Evolutionary conservation across 2,113 vertebrate genomes (phyloP), one percentile per base, ranked within the genome.

Genomic region (Grammomys surdaster): DNA sequence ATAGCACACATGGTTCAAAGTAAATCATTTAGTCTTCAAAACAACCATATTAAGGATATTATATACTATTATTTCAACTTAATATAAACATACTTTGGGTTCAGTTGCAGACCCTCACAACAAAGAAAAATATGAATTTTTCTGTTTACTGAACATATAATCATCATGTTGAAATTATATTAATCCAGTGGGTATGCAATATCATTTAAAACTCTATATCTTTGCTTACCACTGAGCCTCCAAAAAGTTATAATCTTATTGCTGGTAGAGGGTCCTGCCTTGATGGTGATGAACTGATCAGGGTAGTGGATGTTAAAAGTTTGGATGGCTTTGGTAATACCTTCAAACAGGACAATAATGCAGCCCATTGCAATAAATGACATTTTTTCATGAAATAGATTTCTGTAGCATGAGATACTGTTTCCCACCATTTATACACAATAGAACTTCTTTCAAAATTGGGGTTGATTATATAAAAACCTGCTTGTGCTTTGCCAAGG

Each of bases 21-120:
- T 67, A 87, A 90, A 43, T 92, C 8, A 89, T 69, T 97, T 56
- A 69, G 10, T 85, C 51, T 96, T 93, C 70, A 96, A 93, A 94
- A 90, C 26, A 93, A 87, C 31, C 3, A 40, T 91, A 63, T 93
- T 91, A 96, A 91, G 24, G 36, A 95, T 56, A 77, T 28, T 88
- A 40, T 88, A 54, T 89, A 73, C 43, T 95, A 78, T 51, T 60
- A 86, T 60, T 91, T 31, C 20, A 81, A 46, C 60, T 89, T 70
- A 95, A 65, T 75, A 72, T 43, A 69, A 33, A 22, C 58, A 51
- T 88, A 70, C 22, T 88, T 51, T 78, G 13, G 20, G 12, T 54
- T 93, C 48, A 60, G 9, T 63, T 72, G 11, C 40, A 72, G 14
- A 89, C 7, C 16, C 72, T 40, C 28, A 36, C 31, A 72, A 72